Conservation (phyloP, 2,113 vertebrate species). For the Sturnus vulgaris region DNA sequence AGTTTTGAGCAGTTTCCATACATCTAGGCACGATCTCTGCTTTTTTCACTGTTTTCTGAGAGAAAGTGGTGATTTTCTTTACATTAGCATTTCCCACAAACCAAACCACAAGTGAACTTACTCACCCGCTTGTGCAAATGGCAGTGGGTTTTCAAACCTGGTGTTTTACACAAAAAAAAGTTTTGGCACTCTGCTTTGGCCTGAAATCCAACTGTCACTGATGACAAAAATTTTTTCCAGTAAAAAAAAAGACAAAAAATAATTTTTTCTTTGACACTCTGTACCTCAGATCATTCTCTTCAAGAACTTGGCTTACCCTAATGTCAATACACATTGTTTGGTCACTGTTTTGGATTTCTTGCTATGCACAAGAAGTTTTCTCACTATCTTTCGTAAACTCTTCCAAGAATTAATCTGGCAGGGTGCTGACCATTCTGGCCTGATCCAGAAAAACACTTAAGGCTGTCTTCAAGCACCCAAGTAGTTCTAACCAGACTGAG, state of each 20-base stretch:
- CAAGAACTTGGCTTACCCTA: background rate
- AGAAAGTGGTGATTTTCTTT: background rate
- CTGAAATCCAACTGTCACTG: background rate
- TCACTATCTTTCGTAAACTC: background rate
- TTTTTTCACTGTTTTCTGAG: background rate
- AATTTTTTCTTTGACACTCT: background rate
- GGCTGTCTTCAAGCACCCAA: slow-evolving; percentile 41
- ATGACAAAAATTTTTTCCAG: background rate
- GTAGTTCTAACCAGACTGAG: slow-evolving; percentile 61
- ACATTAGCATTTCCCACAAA: background rate
- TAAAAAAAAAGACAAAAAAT: background rate
- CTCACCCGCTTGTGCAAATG: background rate
- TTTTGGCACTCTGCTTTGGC: background rate
- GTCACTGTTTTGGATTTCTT: slow-evolving; percentile 53
- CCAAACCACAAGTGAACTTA: background rate
- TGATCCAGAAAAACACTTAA: slow-evolving; percentile 64
- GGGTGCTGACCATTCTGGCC: slow-evolving; percentile 43
- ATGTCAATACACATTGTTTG: background rate
- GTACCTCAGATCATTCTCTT: slow-evolving; percentile 31
- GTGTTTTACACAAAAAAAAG: background rate
- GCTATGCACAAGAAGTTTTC: slow-evolving; percentile 36
- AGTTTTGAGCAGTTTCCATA: background rate
- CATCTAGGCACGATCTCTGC: background rate
- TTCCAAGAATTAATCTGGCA: slow-evolving; percentile 60
- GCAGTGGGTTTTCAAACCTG: background rate